These are phyloP conservation scores for Yponomeuta plumbellus DNA, from an alignment of 2,888 invertebrate species.

Conservation along the genomic window DNA sequence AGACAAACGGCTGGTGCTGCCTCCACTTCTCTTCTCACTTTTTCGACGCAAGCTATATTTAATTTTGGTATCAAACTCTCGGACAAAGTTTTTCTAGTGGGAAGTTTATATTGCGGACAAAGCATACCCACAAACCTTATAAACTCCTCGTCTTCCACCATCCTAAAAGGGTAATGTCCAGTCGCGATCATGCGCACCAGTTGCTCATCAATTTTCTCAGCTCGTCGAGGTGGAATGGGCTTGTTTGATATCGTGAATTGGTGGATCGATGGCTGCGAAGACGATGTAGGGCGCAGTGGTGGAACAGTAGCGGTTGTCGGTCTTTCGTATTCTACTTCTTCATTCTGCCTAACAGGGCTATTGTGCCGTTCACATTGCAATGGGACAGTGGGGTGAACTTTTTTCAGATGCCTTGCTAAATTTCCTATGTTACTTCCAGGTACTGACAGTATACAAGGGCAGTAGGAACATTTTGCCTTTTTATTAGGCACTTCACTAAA, in stretches of 20 bases:
- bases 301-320: neutral
- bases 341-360: neutral
- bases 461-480: conserved; percentile 7
- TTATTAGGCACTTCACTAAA: neutral
- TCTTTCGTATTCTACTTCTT: neutral
- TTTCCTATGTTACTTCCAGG: neutral
- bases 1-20: conserved; percentile 16
- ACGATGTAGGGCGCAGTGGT: neutral
- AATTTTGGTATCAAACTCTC: conserved; percentile 15
- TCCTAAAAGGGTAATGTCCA: conserved; percentile 16
- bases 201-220: conserved; percentile 14
- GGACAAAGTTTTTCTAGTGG: conserved; percentile 19
- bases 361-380: neutral
- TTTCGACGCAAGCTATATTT: conserved; percentile 8
- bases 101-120: conserved; percentile 16
- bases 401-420: neutral
- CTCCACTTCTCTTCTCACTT: conserved; percentile 12
- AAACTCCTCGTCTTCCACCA: conserved; percentile 19
- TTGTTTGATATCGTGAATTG: neutral
- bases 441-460: neutral
- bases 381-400: neutral
- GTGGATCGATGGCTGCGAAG: conserved; percentile 6
- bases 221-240: neutral
- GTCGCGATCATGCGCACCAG: conserved; percentile 18
- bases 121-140: conserved; percentile 15